Percentiles rank a stretch among this genome's conserved stretches.
These are phyloP conservation scores for Sarcophilus harrisii DNA, from an alignment of 2,797 vertebrate species.

Conservation along the genomic window DNA sequence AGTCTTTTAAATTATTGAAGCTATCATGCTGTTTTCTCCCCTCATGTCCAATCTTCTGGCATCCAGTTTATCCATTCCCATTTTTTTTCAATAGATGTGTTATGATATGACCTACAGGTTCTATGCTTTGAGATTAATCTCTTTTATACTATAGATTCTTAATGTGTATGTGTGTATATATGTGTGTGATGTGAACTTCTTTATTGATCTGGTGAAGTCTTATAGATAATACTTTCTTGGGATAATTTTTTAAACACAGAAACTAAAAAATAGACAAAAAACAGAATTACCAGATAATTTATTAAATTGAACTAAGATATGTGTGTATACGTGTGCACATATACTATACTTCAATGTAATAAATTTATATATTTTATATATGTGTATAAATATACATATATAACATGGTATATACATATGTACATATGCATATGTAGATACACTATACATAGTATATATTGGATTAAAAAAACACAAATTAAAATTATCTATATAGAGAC, in stretches of 20 bases:
- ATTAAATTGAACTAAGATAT: background rate
- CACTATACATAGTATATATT: background rate
- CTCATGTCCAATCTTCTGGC: background rate
- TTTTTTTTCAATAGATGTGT: background rate
- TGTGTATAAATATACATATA: too few species aligned
- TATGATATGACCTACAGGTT: too few species aligned
- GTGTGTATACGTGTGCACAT: background rate
- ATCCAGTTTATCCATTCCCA: background rate
- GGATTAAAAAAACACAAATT: background rate
- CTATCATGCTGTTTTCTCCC: background rate
- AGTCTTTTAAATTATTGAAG: too few species aligned
- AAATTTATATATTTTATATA: too few species aligned
- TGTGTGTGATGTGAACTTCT: background rate
- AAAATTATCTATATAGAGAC: background rate
- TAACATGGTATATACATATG: too few species aligned
- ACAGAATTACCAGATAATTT: too few species aligned
- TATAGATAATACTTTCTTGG: background rate
- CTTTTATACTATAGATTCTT: too few species aligned
- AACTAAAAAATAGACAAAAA: too few species aligned
- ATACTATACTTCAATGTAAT: too few species aligned
- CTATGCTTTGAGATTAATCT: too few species aligned
- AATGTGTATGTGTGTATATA: too few species aligned
- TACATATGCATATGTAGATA: too few species aligned
- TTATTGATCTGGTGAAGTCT: background rate
- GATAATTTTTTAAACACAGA: background rate